Evolutionary conservation across 1,140 invertebrate species (phyloP), one percentile per base, ranked within the genome.

Genomic region (Pygmarrhopalites habei): DNA sequence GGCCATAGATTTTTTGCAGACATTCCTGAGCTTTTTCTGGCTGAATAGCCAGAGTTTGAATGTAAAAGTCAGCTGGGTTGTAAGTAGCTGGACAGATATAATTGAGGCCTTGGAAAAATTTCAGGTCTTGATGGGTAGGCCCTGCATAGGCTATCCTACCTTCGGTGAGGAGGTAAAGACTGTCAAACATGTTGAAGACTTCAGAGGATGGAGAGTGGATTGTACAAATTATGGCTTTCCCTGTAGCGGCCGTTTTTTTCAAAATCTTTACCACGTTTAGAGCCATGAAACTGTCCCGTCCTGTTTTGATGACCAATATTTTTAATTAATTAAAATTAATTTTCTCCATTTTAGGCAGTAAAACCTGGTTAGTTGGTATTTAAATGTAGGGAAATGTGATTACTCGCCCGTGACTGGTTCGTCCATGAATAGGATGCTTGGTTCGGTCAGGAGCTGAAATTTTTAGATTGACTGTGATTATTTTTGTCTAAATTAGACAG

Each of bases 271-370:
- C 84, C 21, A 97, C 89, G 74, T 90, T 95, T 68, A 86, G 84
- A 0, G 94, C 94, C 72, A 89, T 90, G 66, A 87, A 90, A 0
- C 88, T 89, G 74, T 91, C 89, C 53, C 90, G 76, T 10, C 88
- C 88, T 0, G 88, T n/a, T n/a, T n/a, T n/a, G n/a, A n/a, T n/a
- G n/a, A n/a, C n/a, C n/a, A n/a, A n/a, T n/a, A n/a, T 95, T 0
- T 95, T 98, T 1, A 95, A 94, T 74, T 98, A 95, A 74, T 98
- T 95, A 75, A 93, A 97, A n/a, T n/a, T n/a, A n/a, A n/a, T n/a
- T n/a, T n/a, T n/a, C n/a, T n/a, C n/a, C n/a, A n/a, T n/a, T n/a
- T n/a, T n/a, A n/a, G n/a, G n/a, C n/a, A n/a, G n/a, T n/a, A n/a
- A n/a, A n/a, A n/a, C n/a, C n/a, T n/a, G n/a, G n/a, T n/a, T n/a